A percentile compares a stretch with the other conserved stretches of the same genome.
Evolutionary conservation across 2,888 invertebrate species (phyloP).

Genomic region (Lasioglossum figueresi): DNA sequence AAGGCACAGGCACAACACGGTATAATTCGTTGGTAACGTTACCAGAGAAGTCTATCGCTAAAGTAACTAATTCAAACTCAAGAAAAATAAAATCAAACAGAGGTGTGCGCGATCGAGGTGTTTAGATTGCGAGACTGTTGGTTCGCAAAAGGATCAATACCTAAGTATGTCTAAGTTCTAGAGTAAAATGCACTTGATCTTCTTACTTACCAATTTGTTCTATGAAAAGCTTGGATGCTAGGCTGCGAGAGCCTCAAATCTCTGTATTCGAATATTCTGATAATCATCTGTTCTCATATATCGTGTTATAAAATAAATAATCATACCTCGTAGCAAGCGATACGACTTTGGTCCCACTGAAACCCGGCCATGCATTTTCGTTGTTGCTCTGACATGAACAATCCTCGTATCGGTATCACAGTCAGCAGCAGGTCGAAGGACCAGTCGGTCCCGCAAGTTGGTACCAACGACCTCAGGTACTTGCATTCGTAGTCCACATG

Average conservation of each 20-base stretch:
- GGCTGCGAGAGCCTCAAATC: background rate
- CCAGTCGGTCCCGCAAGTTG: slow-evolving; percentile 82
- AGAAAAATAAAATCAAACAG: background rate
- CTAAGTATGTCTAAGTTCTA: background rate
- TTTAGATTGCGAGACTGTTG: background rate
- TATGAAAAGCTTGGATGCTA: background rate
- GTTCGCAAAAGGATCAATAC: background rate
- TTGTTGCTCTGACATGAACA: slow-evolving; percentile 84
- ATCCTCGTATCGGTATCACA: slow-evolving; percentile 84
- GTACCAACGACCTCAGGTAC: slow-evolving; percentile 86
- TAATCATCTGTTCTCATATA: background rate
- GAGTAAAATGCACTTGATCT: background rate
- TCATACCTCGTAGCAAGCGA: slow-evolving; percentile 86
- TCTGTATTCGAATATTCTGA: background rate
- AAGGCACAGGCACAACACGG: background rate
- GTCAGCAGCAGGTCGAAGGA: slow-evolving; percentile 81
- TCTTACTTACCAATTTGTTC: background rate
- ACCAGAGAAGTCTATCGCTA: background rate
- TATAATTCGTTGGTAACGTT: background rate
- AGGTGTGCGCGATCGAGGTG: too few species aligned
- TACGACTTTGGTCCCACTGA: slow-evolving; percentile 85
- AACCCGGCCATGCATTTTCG: slow-evolving; percentile 85
- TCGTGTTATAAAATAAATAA: background rate
- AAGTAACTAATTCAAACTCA: background rate
- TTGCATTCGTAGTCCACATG: slow-evolving; percentile 88